Evolutionary conservation across 2,113 vertebrate genomes (phyloP), one percentile per base, ranked within the genome.

Genomic region (Lampris megalopsis): DNA sequence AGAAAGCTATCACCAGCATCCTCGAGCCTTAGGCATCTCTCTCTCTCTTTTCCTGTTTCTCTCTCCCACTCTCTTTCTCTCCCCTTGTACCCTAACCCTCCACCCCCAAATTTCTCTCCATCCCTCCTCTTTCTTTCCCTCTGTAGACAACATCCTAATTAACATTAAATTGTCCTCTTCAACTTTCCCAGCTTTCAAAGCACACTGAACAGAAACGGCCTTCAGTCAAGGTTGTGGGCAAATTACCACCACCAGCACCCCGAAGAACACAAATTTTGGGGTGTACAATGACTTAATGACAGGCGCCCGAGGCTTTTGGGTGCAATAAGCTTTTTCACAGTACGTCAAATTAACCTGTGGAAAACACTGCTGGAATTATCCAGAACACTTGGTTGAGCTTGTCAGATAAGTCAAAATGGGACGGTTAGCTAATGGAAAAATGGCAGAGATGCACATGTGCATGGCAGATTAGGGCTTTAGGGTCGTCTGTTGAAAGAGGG

Each of bases 91-190:
- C 68, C 13, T 57, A 66, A 64, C 79, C 59, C 64, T 79, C 64
- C 61, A 13, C 71, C 61, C 50, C 67, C 74, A 9, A 35, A 65
- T 47, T 71, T 52, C 73, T 59, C 60, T 58, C 13, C 66, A 24
- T 53, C 37, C 38, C n/a, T 82, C 63, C 64, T 13, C 67, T 63
- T 73, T 49, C 72, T 72, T 63, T 53, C 70, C 75, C 82, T 71
- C 78, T 58, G 49, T 79, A 78, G 90, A 84, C 69, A 57, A 73
- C 61, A 82, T 83, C 79, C 84, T 88, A 87, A 89, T 92, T 90
- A 90, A 78, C 71, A 61, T 77, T 80, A 84, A 86, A 86, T 84
- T 61, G 86, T 86, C 77, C 70, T 71, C 67, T 83, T 71, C 66
- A 62, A 82, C 77, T 79, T 87, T 47, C 49, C 11, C 77, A 43